phyloP scores from a whole-genome alignment of 2,888 invertebrate genomes.

The Drosophila neutralis region DNA sequence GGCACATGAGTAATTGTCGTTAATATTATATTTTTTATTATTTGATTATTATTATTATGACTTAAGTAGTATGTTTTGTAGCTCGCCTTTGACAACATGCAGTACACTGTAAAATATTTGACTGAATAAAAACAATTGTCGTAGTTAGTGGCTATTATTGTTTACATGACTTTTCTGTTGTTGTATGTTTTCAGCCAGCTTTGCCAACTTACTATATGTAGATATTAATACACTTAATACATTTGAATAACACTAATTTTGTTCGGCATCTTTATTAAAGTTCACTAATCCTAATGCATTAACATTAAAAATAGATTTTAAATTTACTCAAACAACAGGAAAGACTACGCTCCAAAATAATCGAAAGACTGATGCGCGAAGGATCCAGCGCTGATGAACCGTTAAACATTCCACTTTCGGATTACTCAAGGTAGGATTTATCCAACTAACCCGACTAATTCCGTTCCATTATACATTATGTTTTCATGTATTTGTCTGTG shows the following conservation, averaged over 20 bases:
- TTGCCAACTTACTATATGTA: slow-evolving; percentile 2
- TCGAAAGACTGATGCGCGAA: slow-evolving; percentile 91
- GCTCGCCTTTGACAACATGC: slow-evolving; percentile 12
- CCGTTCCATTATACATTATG: neutral
- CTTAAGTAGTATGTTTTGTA: slow-evolving; percentile 29
- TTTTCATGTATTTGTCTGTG: neutral
- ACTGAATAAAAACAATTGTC: slow-evolving; percentile 33
- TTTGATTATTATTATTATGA: neutral
- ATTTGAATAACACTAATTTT: neutral
- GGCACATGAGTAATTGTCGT: slow-evolving; percentile 26
- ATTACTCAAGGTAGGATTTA: slow-evolving; percentile 91
- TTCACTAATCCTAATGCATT: slow-evolving; percentile 63
- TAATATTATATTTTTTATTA: slow-evolving; percentile 6
- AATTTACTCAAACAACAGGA: slow-evolving; percentile 86
- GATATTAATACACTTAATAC: neutral
- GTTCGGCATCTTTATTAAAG: slow-evolving; percentile 40
- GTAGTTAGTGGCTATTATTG: slow-evolving; percentile 31
- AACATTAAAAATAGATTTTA: slow-evolving; percentile 81
- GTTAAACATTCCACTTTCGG: slow-evolving; percentile 92
- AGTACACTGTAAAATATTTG: slow-evolving; percentile 31
- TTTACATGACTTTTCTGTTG: slow-evolving; percentile 11
- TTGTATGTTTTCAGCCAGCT: slow-evolving; percentile 22
- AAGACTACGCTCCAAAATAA: slow-evolving; percentile 91
- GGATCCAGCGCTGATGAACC: slow-evolving; percentile 96
- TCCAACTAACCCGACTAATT: neutral